A percentile compares a stretch with the other conserved stretches of the same genome.
Conservation (phyloP, 2,797 vertebrate genomes). For the Dendrocincla fuliginosa region DNA sequence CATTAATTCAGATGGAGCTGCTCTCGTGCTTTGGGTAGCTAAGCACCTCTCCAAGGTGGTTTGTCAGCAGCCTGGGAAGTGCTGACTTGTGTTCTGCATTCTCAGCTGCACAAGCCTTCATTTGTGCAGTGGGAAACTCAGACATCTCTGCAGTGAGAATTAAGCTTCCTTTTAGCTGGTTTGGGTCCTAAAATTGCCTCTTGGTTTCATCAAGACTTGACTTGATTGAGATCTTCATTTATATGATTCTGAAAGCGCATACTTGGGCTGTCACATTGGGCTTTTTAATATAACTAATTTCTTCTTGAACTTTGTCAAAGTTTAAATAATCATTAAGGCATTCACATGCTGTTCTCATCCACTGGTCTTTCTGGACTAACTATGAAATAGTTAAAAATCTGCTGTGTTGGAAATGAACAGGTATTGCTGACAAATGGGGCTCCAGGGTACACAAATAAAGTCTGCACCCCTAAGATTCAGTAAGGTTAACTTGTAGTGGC, state of each 20-base stretch:
- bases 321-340: not conserved
- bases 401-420: not conserved
- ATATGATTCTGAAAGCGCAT: accelerated
- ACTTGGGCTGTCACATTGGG: not conserved
- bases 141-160: not conserved
- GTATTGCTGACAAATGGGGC: not conserved
- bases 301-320: not conserved
- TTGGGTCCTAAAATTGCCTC: not conserved
- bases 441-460: not conserved
- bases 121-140: not conserved
- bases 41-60: not conserved
- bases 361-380: not conserved
- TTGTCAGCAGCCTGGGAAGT: not conserved
- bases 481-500: not conserved
- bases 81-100: not conserved
- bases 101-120: not conserved
- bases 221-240: not conserved
- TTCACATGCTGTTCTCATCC: not conserved
- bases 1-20: not conserved
- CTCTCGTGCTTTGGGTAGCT: accelerated
- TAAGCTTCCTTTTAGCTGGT: no score
- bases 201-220: not conserved
- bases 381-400: not conserved
- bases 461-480: not conserved
- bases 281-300: not conserved